These are phyloP conservation scores for Conchocele bisecta DNA, from an alignment of 2,888 invertebrate species.

Conservation along the genomic window DNA sequence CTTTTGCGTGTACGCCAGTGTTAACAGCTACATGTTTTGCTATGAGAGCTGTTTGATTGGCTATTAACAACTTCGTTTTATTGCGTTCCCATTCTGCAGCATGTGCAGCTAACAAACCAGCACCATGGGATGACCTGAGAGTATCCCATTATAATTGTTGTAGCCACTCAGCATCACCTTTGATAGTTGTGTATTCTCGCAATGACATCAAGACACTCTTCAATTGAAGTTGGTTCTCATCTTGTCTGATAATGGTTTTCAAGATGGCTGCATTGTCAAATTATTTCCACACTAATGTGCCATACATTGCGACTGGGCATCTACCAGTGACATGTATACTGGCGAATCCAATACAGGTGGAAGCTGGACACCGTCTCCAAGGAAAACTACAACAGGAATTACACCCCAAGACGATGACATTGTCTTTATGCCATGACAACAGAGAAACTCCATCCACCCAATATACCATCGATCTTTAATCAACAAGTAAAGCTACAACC, in stretches of 20 bases:
- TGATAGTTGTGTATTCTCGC: slow-evolving; percentile 19
- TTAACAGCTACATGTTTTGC: slow-evolving; percentile 25
- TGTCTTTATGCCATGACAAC: slow-evolving; percentile 6
- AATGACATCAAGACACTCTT: slow-evolving; percentile 18
- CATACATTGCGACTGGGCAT: slow-evolving; percentile 51
- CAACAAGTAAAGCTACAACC: slow-evolving; percentile 48
- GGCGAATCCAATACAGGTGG: slow-evolving; percentile 59
- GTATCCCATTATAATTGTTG: slow-evolving; percentile 46
- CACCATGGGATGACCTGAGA: slow-evolving; percentile 13
- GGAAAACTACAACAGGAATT: slow-evolving; percentile 58
- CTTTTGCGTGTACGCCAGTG: slow-evolving; percentile 21
- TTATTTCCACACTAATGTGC: slow-evolving; percentile 23
- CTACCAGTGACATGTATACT: too few relatives aligned
- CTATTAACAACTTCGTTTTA: slow-evolving; percentile 12
- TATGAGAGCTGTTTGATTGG: slow-evolving; percentile 19
- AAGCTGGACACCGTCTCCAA: slow-evolving; percentile 59
- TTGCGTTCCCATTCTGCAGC: slow-evolving; percentile 33
- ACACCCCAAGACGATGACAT: slow-evolving; percentile 38
- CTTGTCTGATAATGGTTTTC: slow-evolving; percentile 18
- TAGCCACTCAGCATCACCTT: slow-evolving; percentile 42
- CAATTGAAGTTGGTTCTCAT: not conserved
- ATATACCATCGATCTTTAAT: slow-evolving; percentile 50
- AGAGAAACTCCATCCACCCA: slow-evolving; percentile 37
- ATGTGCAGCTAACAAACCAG: slow-evolving; percentile 37
- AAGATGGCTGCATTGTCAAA: slow-evolving; percentile 8